Evolutionary conservation across 2,888 invertebrate genomes (phyloP).

Genomic region (Phlogophora meticulosa): DNA sequence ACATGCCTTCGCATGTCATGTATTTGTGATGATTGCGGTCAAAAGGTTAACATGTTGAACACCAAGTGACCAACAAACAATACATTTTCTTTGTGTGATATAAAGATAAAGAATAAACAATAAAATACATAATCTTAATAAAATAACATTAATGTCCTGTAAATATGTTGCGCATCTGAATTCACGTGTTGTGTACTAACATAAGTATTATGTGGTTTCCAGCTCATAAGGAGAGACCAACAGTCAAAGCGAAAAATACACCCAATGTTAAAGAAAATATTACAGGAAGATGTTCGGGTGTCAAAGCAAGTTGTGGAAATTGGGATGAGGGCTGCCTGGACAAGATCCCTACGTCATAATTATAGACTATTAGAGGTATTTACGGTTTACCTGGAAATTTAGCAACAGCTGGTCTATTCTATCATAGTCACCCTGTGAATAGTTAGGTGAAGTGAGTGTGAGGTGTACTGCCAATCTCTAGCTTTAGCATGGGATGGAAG

Average conservation of each 20-base stretch:
- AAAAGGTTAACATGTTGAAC: too few relatives aligned
- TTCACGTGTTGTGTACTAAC: too few relatives aligned
- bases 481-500: too few relatives aligned
- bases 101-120: background rate
- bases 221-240: constrained; percentile 30
- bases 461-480: too few relatives aligned
- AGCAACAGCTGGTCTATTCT: background rate
- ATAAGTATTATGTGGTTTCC: constrained; percentile 29
- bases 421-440: too few relatives aligned
- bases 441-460: too few relatives aligned
- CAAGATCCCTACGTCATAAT: constrained; percentile 90
- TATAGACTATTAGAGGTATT: constrained; percentile 91
- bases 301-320: constrained; percentile 89
- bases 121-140: too few relatives aligned
- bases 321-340: constrained; percentile 85
- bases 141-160: background rate
- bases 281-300: constrained; percentile 88
- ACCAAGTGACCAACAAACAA: too few relatives aligned
- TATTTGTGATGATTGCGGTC: too few relatives aligned
- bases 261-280: constrained; percentile 86
- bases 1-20: too few relatives aligned
- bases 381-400: background rate
- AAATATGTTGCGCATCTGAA: background rate
- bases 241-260: constrained; percentile 83
- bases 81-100: too few relatives aligned